Percentiles rank a stretch among this genome's conserved stretches.
phyloP scores from a whole-genome alignment of 2,888 invertebrate genomes.

The Mythimna pallens region DNA sequence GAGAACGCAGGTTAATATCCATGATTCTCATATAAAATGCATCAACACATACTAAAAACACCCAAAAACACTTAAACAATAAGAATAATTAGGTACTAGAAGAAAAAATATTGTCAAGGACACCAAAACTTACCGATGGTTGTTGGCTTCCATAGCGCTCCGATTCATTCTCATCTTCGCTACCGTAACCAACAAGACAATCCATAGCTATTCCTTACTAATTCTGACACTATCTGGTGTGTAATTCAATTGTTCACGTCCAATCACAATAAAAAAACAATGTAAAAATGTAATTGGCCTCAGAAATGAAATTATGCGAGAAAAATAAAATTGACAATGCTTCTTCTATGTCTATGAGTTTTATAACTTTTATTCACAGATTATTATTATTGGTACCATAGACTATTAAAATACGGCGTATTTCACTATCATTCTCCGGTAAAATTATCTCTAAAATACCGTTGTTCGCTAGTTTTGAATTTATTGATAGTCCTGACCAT shows the following conservation, averaged over 20 bases:
- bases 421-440: too few species aligned
- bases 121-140: constrained; percentile 80
- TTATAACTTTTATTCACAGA: constrained; percentile 13
- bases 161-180: constrained; percentile 93
- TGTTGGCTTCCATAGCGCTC: constrained; percentile 80
- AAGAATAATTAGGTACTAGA: constrained; percentile 1
- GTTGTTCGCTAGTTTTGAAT: too few species aligned
- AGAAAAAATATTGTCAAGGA: constrained; percentile 67
- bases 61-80: constrained; percentile 9
- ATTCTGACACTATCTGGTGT: constrained; percentile 13
- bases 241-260: constrained; percentile 2
- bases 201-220: constrained; percentile 90
- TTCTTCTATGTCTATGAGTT: constrained; percentile 7
- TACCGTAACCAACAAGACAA: constrained; percentile 94
- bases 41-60: constrained; percentile 35
- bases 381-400: constrained; percentile 1
- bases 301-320: constrained; percentile 7
- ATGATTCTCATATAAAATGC: constrained; percentile 64
- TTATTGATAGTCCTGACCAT: too few species aligned
- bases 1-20: constrained; percentile 90
- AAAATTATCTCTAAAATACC: too few species aligned
- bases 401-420: too few species aligned
- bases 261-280: constrained; percentile 20
- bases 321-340: constrained; percentile 38
- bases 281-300: background rate